Evolutionary conservation across 2,888 invertebrate genomes (phyloP).

Genomic region (Diaphora mendica): DNA sequence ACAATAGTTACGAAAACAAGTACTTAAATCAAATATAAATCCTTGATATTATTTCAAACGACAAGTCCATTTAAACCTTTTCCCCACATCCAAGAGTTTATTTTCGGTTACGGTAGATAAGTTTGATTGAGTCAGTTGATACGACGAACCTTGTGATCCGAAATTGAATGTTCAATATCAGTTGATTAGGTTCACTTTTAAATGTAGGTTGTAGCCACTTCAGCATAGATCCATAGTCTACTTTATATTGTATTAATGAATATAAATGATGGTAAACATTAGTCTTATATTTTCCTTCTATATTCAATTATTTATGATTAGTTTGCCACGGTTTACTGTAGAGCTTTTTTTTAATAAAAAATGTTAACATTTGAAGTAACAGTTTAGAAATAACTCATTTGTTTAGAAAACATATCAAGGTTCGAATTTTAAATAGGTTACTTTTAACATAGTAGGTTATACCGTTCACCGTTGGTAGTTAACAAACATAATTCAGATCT

Average conservation of each 20-base stretch:
- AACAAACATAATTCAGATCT: too few species aligned
- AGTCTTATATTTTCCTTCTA: constrained; percentile 61
- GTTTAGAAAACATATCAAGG: not conserved
- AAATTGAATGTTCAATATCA: constrained; percentile 48
- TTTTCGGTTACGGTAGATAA: constrained; percentile 25
- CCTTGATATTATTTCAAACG: constrained; percentile 35
- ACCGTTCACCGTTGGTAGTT: too few species aligned
- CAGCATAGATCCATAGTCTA: constrained; percentile 60
- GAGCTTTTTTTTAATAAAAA: constrained; percentile 40
- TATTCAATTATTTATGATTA: constrained; percentile 61
- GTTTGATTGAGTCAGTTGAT: constrained; percentile 38
- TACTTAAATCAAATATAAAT: constrained; percentile 47
- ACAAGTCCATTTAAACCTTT: constrained; percentile 30
- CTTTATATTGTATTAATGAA: constrained; percentile 72
- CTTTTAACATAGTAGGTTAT: not conserved
- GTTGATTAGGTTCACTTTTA: constrained; percentile 52
- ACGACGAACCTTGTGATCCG: constrained; percentile 24
- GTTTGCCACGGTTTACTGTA: constrained; percentile 30
- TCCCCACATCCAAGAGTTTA: constrained; percentile 13
- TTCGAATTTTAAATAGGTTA: not conserved
- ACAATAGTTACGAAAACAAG: constrained; percentile 47
- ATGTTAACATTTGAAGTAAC: not conserved
- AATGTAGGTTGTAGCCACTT: constrained; percentile 37
- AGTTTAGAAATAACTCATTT: not conserved
- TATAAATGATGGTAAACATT: constrained; percentile 72